phyloP scores from a whole-genome alignment of 2,888 invertebrate genomes.

The Xylophagus ater region DNA sequence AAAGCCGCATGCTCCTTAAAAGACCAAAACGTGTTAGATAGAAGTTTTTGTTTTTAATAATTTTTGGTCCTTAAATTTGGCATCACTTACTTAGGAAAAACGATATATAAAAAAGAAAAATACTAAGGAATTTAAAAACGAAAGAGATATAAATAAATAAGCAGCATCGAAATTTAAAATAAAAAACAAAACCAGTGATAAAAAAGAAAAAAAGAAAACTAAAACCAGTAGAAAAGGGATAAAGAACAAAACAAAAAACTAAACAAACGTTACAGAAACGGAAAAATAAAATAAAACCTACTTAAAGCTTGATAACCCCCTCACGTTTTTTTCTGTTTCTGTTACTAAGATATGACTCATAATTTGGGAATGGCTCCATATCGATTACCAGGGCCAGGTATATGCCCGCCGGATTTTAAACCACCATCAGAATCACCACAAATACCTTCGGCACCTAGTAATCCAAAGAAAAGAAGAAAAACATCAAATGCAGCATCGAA shows the following conservation, averaged over 20 bases:
- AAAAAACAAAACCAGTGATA: constrained; percentile 1
- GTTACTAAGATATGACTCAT: constrained; percentile 54
- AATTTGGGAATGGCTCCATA: constrained; percentile 73
- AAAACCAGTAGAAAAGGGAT: constrained; percentile 7
- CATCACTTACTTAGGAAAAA: too few relatives aligned
- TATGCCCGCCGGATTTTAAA: constrained; percentile 62
- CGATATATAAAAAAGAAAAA: background rate
- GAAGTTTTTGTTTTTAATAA: constrained; percentile 2
- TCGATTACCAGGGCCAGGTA: constrained; percentile 58
- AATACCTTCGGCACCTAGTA: constrained; percentile 66
- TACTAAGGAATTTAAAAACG: background rate
- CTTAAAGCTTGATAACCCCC: too few relatives aligned
- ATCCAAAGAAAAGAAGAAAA: constrained; percentile 79
- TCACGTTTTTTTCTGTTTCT: too few relatives aligned
- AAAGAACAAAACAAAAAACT: constrained; percentile 20
- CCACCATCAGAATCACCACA: constrained; percentile 58
- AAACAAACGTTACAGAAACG: constrained; percentile 26
- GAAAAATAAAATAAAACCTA: constrained; percentile 14
- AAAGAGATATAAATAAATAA: background rate
- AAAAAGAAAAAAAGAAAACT: constrained; percentile 1
- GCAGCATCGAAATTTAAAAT: background rate
- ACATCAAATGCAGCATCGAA: constrained; percentile 53
- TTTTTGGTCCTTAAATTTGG: background rate
- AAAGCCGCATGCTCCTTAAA: constrained; percentile 16
- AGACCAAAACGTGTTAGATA: constrained; percentile 17